Evolutionary conservation across 2,113 vertebrate genomes (phyloP), one percentile per base, ranked within the genome.

Genomic region (Setophaga petechia): DNA sequence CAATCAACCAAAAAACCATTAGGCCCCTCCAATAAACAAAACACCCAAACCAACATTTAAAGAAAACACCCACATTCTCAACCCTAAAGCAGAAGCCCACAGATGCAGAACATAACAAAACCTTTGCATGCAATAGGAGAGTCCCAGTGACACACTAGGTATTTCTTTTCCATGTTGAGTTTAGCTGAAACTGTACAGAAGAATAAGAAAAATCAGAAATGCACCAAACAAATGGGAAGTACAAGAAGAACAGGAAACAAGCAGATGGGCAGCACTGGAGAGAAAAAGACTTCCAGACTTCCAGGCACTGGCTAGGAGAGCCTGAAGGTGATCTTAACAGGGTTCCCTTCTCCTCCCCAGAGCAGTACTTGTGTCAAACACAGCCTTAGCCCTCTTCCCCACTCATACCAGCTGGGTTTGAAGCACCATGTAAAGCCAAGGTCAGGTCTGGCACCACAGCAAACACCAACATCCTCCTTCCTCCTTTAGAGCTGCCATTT

Each of bases 331-430:
- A 77, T 39, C 33, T 59, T 78, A 35, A 23, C 12, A 43, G 57
- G 3, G 14, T 10, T 39, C 14, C 12, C 22, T 72, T 35, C 44
- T 82, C 35, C 49, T 69, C 15, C 18, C 6, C n/a, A 41, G 16
- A 79, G 27, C 0, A 10, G 35, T 19, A 21, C 30, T 43, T 2
- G 0, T 0, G 0, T 7, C 67, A 74, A 55, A 74, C 24, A 43
- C 19, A 54, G 54, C 21, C 43, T 85, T 6, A 25, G 35, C 18
- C 16, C 27, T 51, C 33, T 37, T 71, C 21, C 44, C 19, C 3
- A 23, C 37, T 46, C 16, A 24, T 0, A 69, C 18, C 43, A 62
- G 7, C 16, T 11, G 20, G 18, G 27, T 51, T 23, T 78, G 61
- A 54, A 86, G 68, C 15, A 68, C 11, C 9, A 12, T 0, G 3